Evolutionary conservation across 2,113 vertebrate species (phyloP).

Genomic region (Caloenas nicobarica): DNA sequence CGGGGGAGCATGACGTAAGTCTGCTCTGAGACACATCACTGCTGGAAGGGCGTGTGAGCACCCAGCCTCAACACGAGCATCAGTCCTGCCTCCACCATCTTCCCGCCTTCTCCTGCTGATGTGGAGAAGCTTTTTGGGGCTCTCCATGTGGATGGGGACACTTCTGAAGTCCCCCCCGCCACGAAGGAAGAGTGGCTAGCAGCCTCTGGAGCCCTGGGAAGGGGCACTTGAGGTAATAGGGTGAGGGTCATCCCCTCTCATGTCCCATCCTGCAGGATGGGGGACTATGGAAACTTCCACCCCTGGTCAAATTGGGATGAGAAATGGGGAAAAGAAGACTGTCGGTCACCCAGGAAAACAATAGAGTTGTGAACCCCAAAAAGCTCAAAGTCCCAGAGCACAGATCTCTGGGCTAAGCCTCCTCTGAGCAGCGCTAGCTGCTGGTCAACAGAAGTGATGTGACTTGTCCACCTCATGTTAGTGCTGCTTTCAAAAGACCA

Average conservation of each 20-base stretch:
- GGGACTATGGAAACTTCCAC: background rate
- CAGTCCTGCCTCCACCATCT: background rate
- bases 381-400: background rate
- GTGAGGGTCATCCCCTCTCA: background rate
- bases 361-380: background rate
- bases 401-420: background rate
- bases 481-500: rapidly evolving
- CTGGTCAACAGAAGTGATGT: background rate
- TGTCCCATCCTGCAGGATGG: background rate
- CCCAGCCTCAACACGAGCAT: rapidly evolving
- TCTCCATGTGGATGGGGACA: background rate
- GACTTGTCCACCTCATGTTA: background rate
- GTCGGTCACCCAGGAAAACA: background rate
- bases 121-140: background rate
- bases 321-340: background rate
- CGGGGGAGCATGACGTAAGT: background rate
- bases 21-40: background rate
- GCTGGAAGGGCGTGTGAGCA: background rate
- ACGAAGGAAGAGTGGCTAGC: background rate
- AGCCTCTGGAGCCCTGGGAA: background rate
- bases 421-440: background rate
- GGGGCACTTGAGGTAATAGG: background rate
- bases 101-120: background rate
- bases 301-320: background rate
- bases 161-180: background rate